Evolutionary conservation across 2,888 invertebrate genomes (phyloP), one percentile per base, ranked within the genome.

Genomic region (Phortica magna): DNA sequence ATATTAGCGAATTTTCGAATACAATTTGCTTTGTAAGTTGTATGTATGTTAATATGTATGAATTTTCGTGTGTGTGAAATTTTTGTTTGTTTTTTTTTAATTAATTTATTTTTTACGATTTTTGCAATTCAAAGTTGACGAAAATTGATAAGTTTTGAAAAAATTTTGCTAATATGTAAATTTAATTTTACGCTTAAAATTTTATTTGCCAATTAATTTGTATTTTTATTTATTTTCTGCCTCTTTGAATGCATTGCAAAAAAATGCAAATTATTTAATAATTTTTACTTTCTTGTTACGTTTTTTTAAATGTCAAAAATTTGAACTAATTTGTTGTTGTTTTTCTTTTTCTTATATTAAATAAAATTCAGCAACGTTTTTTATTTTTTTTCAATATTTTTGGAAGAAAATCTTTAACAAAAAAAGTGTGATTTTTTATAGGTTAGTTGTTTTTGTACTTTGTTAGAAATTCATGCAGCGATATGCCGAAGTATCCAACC

Each of bases 401-500:
- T 31, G 65, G 65, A 65, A 41, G 41, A 10, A 41, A 41, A 39
- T 65, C 5, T 65, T 65, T n/a, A 41, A 39, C 65, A 7, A 65
- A 65, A 39, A 31, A 14, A 31, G 22, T 65, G 68, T 70, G 67
- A 65, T 76, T 77, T 48, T 72, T 59, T 59, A 59, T 59, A 59
- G 14, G 2, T 1, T 59, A 59, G 17, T 22, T 22, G 65, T 31
- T 64, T 86, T 84, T 87, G 88, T 85, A 87, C 88, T 87, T 84
- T 85, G 88, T 83, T 85, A 87, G 88, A 87, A 87, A 85, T 85
- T 87, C 83, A 83, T 79, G 84, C 87, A 84, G 84, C 7, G 73
- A 85, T 87, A 85, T 85, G 85, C 87, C 76, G 84, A 81, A 87
- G 86, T 79, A 81, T 85, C 86, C 88, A 85, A 85, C 84, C 83